Evolutionary conservation across 2,888 invertebrate species (phyloP), one percentile per base, ranked within the genome.

Genomic region (Acholoe squamosa): DNA sequence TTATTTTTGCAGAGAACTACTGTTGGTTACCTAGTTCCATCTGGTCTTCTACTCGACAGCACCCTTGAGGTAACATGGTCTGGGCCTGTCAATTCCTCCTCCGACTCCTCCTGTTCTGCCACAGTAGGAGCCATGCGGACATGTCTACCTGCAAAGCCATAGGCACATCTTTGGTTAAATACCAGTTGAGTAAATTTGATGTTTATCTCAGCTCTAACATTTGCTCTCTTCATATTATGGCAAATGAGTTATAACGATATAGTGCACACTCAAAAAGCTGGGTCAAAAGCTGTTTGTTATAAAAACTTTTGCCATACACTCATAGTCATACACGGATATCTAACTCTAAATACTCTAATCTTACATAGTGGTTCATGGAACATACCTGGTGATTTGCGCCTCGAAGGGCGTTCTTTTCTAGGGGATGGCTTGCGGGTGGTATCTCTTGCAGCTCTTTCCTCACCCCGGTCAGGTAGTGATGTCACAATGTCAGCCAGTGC

Each of bases 401-500:
- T 25, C 10, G 43, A 22, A 28, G 51, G 1, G 0, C 0, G 89
- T 28, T 71, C 71, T n/a, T 51, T 51, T 28, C 28, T 1, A n/a
- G 71, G 25, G 14, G 71, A 71, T 3, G 71, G 28, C 3, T 22
- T 19, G 3, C 33, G 51, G 5, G 76, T 16, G n/a, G 80, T n/a
- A 0, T 22, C 33, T 25, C 34, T 54, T 43, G 5, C 43, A 5
- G 16, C 22, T 22, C 33, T 31, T 0, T 61, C n/a, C 31, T 90
- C 77, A 28, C 34, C 84, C 71, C 52, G 77, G n/a, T 89, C 84
- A 5, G 89, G 91, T 43, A 90, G 25, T n/a, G 91, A 90, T 25
- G 92, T 52, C n/a, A 91, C 51, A 31, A 92, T 84, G 31, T 92
- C 92, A 3, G 88, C 90, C 31, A 92, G 76, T 16, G 77, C 56